These are phyloP conservation scores for Esox lucius DNA, from an alignment of 2,797 vertebrate species.

Conservation along the genomic window DNA sequence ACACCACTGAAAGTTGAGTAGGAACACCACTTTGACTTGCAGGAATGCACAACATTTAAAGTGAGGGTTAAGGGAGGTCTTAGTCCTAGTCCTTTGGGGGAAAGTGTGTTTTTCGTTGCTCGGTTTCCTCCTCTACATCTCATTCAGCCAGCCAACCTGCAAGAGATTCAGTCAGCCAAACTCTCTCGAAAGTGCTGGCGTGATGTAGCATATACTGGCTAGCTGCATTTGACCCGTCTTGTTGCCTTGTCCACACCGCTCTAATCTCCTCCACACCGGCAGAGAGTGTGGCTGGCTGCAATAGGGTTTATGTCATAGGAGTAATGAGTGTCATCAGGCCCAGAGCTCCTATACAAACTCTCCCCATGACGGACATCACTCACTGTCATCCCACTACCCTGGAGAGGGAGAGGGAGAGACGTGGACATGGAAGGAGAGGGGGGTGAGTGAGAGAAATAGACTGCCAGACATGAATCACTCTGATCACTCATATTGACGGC, in stretches of 20 bases:
- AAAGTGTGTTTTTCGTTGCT: neutral
- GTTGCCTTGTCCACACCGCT: neutral
- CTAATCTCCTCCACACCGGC: neutral
- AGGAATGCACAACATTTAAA: too few species aligned
- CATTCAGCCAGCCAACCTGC: neutral
- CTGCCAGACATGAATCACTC: neutral
- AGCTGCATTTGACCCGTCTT: neutral
- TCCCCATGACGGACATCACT: conserved; percentile 2
- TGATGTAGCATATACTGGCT: neutral
- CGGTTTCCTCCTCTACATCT: neutral
- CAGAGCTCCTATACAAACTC: neutral
- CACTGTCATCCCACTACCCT: neutral
- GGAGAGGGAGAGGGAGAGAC: neutral
- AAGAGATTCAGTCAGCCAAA: neutral
- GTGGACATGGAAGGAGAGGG: neutral
- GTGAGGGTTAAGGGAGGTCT: neutral
- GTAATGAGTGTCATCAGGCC: conserved; percentile 4
- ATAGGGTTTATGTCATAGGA: neutral
- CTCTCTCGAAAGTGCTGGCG: neutral
- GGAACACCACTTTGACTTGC: too few species aligned
- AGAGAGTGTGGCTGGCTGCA: conserved; percentile 1
- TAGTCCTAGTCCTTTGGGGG: neutral
- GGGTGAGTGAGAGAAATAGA: neutral
- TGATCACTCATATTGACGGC: neutral
- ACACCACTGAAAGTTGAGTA: too few species aligned